These are phyloP conservation scores for Parambassis ranga DNA, from an alignment of 2,797 vertebrate species.

Conservation along the genomic window DNA sequence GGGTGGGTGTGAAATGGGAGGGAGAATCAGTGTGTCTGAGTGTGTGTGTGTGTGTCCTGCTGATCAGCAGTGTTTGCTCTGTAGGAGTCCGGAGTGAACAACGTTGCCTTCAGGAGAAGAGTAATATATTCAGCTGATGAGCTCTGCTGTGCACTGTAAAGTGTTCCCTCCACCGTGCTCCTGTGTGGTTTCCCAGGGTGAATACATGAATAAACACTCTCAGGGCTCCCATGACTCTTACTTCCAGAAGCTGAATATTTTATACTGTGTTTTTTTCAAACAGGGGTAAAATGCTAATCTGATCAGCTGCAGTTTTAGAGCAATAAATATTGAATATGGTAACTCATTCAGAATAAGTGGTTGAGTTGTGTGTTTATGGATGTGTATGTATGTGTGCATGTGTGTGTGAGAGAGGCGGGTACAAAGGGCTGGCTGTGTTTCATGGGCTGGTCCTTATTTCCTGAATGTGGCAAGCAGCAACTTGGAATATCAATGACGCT, in stretches of 20 bases:
- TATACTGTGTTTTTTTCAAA: conserved; percentile 28
- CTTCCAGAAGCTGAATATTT: conserved; percentile 59
- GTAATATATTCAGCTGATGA: conserved; percentile 75
- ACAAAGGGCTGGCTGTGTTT: conserved; percentile 71
- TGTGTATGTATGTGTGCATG: not conserved
- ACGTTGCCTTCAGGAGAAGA: conserved; percentile 64
- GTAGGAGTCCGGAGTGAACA: conserved; percentile 64
- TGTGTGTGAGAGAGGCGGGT: conserved; percentile 17
- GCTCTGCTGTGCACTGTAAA: conserved; percentile 62
- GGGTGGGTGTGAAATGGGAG: conserved; percentile 51
- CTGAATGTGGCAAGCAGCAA: conserved; percentile 74
- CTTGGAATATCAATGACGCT: conserved; percentile 78
- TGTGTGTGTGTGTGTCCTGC: conserved; percentile 50
- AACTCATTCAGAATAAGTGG: conserved; percentile 15
- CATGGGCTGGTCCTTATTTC: conserved; percentile 75
- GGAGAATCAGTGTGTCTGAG: conserved; percentile 28
- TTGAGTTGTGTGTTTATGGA: conserved; percentile 1
- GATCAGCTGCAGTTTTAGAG: conserved; percentile 49
- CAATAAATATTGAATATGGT: conserved; percentile 56
- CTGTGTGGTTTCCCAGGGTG: conserved; percentile 52
- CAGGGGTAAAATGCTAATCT: conserved; percentile 44
- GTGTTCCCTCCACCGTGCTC: conserved; percentile 50
- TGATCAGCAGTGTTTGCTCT: conserved; percentile 71
- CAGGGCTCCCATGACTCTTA: conserved; percentile 57
- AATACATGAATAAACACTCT: conserved; percentile 71